phyloP scores from a whole-genome alignment of 2,888 invertebrate species.

The Cryptus armator region DNA sequence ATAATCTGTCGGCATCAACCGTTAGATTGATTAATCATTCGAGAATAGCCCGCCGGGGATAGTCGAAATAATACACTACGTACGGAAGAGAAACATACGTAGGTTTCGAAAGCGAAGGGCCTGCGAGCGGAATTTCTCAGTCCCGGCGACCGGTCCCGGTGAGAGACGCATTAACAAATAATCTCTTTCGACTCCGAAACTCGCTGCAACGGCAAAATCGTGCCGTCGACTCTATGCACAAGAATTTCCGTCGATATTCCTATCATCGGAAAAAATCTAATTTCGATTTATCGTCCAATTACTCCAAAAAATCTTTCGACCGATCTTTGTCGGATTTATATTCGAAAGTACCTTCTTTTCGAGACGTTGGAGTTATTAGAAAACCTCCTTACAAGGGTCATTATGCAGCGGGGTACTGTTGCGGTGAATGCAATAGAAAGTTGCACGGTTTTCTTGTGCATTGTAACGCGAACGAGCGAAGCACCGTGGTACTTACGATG shows the following conservation, averaged over 20 bases:
- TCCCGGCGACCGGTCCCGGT: slow-evolving; percentile 17
- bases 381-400: slow-evolving; percentile 27
- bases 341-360: too few species aligned
- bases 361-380: slow-evolving; percentile 2
- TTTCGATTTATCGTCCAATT: too few species aligned
- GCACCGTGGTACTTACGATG: slow-evolving; percentile 26
- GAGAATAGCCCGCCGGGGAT: neutral
- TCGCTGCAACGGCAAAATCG: too few species aligned
- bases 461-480: slow-evolving; percentile 5
- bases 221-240: too few species aligned
- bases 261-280: too few species aligned
- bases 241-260: too few species aligned
- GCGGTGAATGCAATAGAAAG: slow-evolving; percentile 57
- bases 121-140: slow-evolving; percentile 6
- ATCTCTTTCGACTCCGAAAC: neutral
- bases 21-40: neutral
- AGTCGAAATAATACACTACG: neutral
- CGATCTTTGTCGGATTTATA: too few species aligned
- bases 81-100: neutral
- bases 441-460: slow-evolving; percentile 20
- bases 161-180: neutral
- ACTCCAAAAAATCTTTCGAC: too few species aligned
- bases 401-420: slow-evolving; percentile 4
- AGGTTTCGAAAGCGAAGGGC: slow-evolving; percentile 33
- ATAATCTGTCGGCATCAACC: too few species aligned